Conservation (phyloP, 2,797 vertebrate genomes). For the Chaetophractus vellerosus region DNA sequence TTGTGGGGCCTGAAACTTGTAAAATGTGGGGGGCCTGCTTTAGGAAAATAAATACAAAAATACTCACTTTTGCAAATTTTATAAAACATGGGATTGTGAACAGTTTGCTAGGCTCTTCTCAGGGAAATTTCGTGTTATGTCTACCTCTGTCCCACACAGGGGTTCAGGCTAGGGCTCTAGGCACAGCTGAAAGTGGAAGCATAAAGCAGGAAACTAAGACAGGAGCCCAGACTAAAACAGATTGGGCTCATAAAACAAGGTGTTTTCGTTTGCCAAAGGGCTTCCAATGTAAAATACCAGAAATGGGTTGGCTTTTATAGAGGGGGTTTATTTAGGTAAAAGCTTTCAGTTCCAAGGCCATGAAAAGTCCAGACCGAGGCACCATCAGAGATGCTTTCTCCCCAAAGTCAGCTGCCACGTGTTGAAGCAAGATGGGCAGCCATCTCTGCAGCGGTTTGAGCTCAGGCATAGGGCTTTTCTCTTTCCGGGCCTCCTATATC, state of each 20-base stretch:
- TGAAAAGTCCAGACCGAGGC: too few species aligned
- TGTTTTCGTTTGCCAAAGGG: too few species aligned
- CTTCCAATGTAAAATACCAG: too few species aligned
- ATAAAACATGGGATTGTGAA: not conserved
- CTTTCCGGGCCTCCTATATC: too few species aligned
- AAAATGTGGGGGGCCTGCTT: not conserved
- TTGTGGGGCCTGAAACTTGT: not conserved
- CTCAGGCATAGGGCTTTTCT: too few species aligned
- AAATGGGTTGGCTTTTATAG: too few species aligned
- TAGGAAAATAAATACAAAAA: constrained; percentile 3
- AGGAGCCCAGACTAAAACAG: not conserved
- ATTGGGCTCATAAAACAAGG: not conserved
- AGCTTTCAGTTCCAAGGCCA: too few species aligned
- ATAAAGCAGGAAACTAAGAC: not conserved
- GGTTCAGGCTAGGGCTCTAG: not conserved
- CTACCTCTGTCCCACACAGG: not conserved
- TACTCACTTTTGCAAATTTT: not conserved
- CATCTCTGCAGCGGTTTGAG: too few species aligned
- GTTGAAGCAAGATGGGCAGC: too few species aligned
- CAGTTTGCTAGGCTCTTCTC: not conserved
- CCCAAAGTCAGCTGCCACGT: too few species aligned
- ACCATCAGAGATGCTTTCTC: too few species aligned
- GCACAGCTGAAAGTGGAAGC: not conserved
- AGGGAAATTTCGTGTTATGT: not conserved
- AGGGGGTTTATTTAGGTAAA: too few species aligned